Base-by-base conservation (phyloP, 2,797 vertebrate genomes). In the Gallinago nigripennis region DNA sequence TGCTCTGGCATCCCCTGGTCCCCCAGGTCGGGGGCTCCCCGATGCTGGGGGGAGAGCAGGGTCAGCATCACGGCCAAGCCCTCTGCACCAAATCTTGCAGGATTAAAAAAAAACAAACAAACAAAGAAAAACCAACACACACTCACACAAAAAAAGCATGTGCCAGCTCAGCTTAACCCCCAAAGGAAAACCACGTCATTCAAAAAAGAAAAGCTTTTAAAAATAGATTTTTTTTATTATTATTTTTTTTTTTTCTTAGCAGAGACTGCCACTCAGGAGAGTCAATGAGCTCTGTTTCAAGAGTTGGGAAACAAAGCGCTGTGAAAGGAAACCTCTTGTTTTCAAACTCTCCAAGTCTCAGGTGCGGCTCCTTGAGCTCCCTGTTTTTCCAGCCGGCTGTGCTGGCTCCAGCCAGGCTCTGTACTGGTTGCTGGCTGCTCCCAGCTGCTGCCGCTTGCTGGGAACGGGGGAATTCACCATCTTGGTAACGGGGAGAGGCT, bases 241-340 rank as follows among this genome's bases (percentile, higher is more conserved):
- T 21, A 27, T 33, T 6, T 64, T 81, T 51, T 58, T 57, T 58
- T 64, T 94, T 94, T 83, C 31, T 46, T 46, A 46, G 80, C 50
- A 48, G 77, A 86, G 83, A 90, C 61, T 69, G 77, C 82, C 30
- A 28, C 86, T 94, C 61, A 21, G 71, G 79, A 70, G 72, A 95
- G 88, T 88, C 87, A 91, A 88, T 61, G 82, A 90, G 76, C 58
- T 94, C 82, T 20, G 10, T 91, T 92, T 94, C 82, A 91, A 50
- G 80, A 84, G 73, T n/a, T 79, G 80, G 69, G 83, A 79, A 88
- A 72, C 51, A 93, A 82, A 97, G 82, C 0, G 12, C 71, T 76
- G 37, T 33, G 90, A 88, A 58, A 65, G 2, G 1, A 79, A 93
- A 51, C 77, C 43, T 82, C 85, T 82, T 20, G 10, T 93, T 95